A percentile compares a stretch with the other conserved stretches of the same genome.
These are phyloP conservation scores for Philaethria dido DNA, from an alignment of 2,888 invertebrate genomes.

Conservation along the genomic window DNA sequence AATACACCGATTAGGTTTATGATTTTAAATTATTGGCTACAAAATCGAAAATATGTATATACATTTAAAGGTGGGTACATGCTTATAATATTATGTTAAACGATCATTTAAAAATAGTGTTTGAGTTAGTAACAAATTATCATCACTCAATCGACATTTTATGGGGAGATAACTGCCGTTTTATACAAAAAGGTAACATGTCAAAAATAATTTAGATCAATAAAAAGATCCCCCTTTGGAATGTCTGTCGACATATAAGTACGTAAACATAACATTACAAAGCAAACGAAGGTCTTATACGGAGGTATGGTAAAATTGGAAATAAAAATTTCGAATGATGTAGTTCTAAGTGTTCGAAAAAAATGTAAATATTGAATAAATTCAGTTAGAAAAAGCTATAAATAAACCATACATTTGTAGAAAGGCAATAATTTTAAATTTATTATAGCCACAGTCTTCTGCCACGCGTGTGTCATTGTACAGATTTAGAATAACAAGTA, in stretches of 20 bases:
- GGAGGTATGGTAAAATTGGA: too few species aligned
- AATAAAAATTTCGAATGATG: too few species aligned
- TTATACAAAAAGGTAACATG: conserved; percentile 21
- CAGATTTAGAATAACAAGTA: conserved; percentile 22
- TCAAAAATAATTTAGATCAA: conserved; percentile 27
- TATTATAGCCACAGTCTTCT: not conserved
- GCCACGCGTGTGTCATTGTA: conserved; percentile 20
- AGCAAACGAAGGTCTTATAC: conserved; percentile 6
- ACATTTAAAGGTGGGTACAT: not conserved
- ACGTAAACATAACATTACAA: conserved; percentile 10
- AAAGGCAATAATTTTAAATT: not conserved
- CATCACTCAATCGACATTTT: conserved; percentile 13
- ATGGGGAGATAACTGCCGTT: conserved; percentile 17
- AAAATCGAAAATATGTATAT: not conserved
- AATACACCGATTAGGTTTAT: not conserved
- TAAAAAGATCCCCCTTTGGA: conserved; percentile 20
- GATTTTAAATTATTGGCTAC: not conserved
- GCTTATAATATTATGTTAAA: conserved; percentile 8
- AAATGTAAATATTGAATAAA: not conserved
- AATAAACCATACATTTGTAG: not conserved
- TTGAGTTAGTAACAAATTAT: conserved; percentile 13
- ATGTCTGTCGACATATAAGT: conserved; percentile 14
- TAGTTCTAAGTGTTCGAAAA: too few species aligned
- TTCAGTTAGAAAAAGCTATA: not conserved
- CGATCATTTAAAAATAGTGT: conserved; percentile 13